Evolutionary conservation across 2,797 vertebrate species (phyloP).

Genomic region (Oophaga sylvatica): DNA sequence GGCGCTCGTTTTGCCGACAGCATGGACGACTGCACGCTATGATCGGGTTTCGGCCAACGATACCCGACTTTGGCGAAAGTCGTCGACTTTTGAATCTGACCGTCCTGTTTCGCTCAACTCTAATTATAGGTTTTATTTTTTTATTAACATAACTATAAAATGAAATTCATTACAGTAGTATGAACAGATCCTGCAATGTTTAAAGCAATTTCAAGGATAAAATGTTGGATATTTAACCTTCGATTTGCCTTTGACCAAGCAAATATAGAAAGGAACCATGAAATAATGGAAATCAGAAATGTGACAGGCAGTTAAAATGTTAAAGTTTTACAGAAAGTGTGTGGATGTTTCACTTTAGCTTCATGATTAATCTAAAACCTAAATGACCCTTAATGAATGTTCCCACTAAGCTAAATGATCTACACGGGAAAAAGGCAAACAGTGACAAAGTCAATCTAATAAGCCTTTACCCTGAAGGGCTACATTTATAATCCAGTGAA

Average conservation of each 20-base stretch:
- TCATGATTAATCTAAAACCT: conserved; percentile 17
- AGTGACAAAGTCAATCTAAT: conserved; percentile 9
- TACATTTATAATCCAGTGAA: conserved; percentile 6
- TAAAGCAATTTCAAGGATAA: neutral
- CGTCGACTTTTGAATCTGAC: too few species aligned
- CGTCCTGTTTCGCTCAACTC: too few species aligned
- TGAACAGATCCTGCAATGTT: neutral
- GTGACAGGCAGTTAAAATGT: neutral
- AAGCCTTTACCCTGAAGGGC: conserved; percentile 2
- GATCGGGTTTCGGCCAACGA: too few species aligned
- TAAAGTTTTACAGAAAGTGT: neutral
- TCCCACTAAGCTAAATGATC: conserved; percentile 1
- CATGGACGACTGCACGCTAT: too few species aligned
- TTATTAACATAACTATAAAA: neutral
- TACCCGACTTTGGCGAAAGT: too few species aligned
- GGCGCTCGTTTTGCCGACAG: too few species aligned
- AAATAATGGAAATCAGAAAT: neutral
- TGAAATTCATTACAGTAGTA: neutral
- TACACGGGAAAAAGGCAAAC: neutral
- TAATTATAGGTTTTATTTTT: too few species aligned
- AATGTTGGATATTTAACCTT: neutral
- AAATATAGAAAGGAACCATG: neutral
- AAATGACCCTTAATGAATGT: conserved; percentile 15
- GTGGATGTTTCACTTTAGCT: neutral
- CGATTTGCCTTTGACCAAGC: too few species aligned